Base-by-base conservation (phyloP, 2,113 vertebrate species). In the Sylvia atricapilla region DNA sequence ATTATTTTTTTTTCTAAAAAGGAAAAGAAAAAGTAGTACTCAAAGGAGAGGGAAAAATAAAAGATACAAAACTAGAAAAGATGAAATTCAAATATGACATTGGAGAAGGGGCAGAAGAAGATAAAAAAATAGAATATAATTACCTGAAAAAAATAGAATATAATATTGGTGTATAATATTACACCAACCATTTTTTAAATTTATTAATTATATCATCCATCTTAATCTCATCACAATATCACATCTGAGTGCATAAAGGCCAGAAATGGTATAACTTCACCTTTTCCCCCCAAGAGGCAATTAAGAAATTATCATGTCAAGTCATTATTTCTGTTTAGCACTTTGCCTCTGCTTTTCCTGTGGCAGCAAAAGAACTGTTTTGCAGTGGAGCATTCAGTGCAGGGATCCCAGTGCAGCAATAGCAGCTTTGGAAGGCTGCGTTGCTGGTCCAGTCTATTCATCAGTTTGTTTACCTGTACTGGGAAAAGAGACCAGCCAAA, bases 221-320 rank as follows among this genome's bases (percentile, higher is more conserved):
- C 33, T 67, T 89, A 86, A 83, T 88, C 72, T 85, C 70, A 93
- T 92, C 62, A 76, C 49, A 69, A 8, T 76, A 73, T 46, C 49
- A 68, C 2, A 6, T 83, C 37, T 58, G 31, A 83, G 9, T 43
- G 31, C 28, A 49, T 73, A 53, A 88, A 79, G 66, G 53, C 44
- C 70, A 83, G n/a, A 76, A 44, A 72, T 4, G 5, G 7, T 85
- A 76, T 82, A 30, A 83, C 85, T 79, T 80, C 49, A 43, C 6
- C 22, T 16, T 46, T 90, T 63, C 25, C 55, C 12, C 28, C 9
- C 18, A 69, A 58, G 9, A 72, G 28, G 5, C 20, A 73, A 21
- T 13, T 0, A 9, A 55, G 10, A 19, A 15, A 52, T 41, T 18
- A 72, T 25, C 18, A 43, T 1, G 1, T n/a, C 28, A 77, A 41